Evolutionary conservation across 2,113 vertebrate genomes (phyloP).

Genomic region (Pao palembangensis): DNA sequence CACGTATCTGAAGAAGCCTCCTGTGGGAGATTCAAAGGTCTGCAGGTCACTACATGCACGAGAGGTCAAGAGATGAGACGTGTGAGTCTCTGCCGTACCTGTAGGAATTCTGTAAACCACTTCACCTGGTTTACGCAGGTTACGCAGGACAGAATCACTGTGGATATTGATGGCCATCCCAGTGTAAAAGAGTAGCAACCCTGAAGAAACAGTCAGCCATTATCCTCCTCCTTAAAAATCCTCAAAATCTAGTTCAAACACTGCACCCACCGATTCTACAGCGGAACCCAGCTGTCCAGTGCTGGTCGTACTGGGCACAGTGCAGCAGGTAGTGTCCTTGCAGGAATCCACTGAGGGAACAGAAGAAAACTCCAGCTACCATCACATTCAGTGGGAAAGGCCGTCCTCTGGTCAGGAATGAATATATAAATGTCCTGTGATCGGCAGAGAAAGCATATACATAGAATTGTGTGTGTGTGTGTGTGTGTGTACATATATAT

Average conservation of each 20-base stretch:
- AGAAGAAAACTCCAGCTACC: slow-evolving; percentile 35
- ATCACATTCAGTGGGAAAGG: slow-evolving; percentile 49
- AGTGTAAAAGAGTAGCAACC: slow-evolving; percentile 47
- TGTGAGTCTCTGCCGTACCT: slow-evolving; percentile 18
- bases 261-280: slow-evolving; percentile 28
- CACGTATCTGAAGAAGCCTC: slow-evolving; percentile 83
- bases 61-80: background rate
- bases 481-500: too few species aligned
- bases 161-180: slow-evolving; percentile 56
- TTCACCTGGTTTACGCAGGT: slow-evolving; percentile 49
- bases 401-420: slow-evolving; percentile 43
- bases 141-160: slow-evolving; percentile 44
- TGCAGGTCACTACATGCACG: slow-evolving; percentile 3
- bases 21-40: slow-evolving; percentile 36
- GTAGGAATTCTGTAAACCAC: slow-evolving; percentile 47
- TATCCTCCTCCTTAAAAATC: background rate
- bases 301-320: slow-evolving; percentile 46
- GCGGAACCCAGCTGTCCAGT: slow-evolving; percentile 31
- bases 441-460: background rate
- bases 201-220: slow-evolving; percentile 6
- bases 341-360: slow-evolving; percentile 50
- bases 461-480: too few species aligned
- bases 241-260: too few species aligned
- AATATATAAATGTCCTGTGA: slow-evolving; percentile 59
- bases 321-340: slow-evolving; percentile 58